Percentiles rank a stretch among this genome's conserved stretches.
phyloP scores from a whole-genome alignment of 2,113 vertebrate species.

The Arenaria interpres region DNA sequence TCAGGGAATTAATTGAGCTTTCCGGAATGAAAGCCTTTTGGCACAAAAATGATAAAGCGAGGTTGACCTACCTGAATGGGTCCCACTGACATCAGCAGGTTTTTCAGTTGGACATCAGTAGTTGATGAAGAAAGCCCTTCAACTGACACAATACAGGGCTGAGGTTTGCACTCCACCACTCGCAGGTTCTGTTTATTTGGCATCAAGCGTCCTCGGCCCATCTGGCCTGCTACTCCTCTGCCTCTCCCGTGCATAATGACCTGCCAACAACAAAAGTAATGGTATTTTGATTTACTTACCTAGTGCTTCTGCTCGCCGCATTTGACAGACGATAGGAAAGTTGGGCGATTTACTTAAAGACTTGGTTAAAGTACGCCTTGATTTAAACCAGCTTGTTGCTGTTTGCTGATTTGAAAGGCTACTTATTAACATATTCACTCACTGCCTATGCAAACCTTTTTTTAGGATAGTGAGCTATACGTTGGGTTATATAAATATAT shows the following conservation, averaged over 20 bases:
- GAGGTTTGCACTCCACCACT: slow-evolving; percentile 82
- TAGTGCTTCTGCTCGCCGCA: not conserved
- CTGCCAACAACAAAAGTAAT: slow-evolving; percentile 76
- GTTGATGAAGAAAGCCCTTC: slow-evolving; percentile 96
- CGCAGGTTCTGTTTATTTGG: slow-evolving; percentile 85
- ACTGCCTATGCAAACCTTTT: not conserved
- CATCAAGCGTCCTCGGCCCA: slow-evolving; percentile 84
- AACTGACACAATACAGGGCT: slow-evolving; percentile 88
- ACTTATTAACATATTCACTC: not conserved
- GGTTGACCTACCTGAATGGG: slow-evolving; percentile 88
- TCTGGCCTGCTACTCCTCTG: slow-evolving; percentile 80
- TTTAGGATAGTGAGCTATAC: not conserved
- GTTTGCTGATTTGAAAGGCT: not conserved
- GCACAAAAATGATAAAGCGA: slow-evolving; percentile 1
- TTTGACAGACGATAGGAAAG: not conserved
- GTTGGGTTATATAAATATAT: too few species aligned
- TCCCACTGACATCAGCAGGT: slow-evolving; percentile 93
- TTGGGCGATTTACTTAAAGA: not conserved
- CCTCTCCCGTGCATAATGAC: slow-evolving; percentile 87
- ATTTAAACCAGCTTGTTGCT: slow-evolving; percentile 24
- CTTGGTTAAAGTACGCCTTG: not conserved
- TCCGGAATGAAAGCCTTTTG: slow-evolving; percentile 18
- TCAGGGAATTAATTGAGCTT: slow-evolving; percentile 44
- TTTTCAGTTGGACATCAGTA: slow-evolving; percentile 89
- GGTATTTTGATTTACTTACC: slow-evolving; percentile 64